phyloP scores from a whole-genome alignment of 2,888 invertebrate species.

The Eudemis profundana region DNA sequence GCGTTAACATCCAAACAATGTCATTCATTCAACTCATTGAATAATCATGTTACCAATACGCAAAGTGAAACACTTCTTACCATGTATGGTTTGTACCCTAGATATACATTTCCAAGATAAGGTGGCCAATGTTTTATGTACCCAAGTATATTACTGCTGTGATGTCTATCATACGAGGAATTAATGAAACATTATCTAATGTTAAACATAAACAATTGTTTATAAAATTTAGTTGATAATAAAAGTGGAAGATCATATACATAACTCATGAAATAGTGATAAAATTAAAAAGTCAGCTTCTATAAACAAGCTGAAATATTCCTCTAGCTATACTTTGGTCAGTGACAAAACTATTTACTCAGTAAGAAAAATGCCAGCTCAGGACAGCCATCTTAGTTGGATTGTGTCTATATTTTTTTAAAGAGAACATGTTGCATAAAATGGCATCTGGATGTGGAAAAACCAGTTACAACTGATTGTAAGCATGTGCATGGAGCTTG shows the following conservation, averaged over 20 bases:
- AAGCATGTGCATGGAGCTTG: too few species aligned
- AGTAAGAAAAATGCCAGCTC: neutral
- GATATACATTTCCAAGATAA: neutral
- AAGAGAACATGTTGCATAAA: too few species aligned
- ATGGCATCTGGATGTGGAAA: too few species aligned
- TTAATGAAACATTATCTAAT: slow-evolving; percentile 25
- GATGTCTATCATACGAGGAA: neutral
- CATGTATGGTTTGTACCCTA: neutral
- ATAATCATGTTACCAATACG: slow-evolving; percentile 17
- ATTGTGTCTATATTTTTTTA: too few species aligned
- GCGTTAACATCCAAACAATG: slow-evolving; percentile 30
- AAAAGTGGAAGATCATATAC: slow-evolving; percentile 1
- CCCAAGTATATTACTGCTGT: neutral
- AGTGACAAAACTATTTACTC: too few species aligned
- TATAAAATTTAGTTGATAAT: slow-evolving; percentile 11
- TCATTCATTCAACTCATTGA: slow-evolving; percentile 19
- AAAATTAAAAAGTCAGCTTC: slow-evolving; percentile 3
- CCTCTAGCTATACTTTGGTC: too few species aligned
- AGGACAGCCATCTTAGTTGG: neutral
- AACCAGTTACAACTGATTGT: too few species aligned
- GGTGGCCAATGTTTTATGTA: neutral
- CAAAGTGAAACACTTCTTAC: neutral
- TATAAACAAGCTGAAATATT: neutral
- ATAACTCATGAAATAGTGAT: slow-evolving; percentile 17
- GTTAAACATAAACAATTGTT: slow-evolving; percentile 31